These are phyloP conservation scores for Drosophila lacicola DNA, from an alignment of 2,888 invertebrate species.

Conservation along the genomic window DNA sequence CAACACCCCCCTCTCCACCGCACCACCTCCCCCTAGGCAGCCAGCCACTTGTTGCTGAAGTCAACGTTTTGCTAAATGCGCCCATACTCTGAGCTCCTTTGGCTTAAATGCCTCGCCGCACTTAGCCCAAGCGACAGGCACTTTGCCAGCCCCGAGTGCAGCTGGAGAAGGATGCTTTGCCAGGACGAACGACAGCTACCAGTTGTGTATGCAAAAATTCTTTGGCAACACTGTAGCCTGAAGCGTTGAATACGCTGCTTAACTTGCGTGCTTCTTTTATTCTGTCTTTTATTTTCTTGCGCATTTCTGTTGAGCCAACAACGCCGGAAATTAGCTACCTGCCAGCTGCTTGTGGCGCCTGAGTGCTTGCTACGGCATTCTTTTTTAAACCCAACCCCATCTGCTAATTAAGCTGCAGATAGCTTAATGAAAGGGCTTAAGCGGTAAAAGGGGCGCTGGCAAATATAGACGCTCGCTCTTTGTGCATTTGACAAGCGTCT, in stretches of 20 bases:
- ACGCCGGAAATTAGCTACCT: conserved; percentile 69
- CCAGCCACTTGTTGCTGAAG: conserved; percentile 44
- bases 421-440: conserved; percentile 43
- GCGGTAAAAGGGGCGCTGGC: conserved; percentile 2
- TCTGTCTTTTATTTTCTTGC: conserved; percentile 23
- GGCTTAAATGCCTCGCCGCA: conserved; percentile 66
- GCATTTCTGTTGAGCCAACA: conserved; percentile 26
- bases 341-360: conserved; percentile 48
- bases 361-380: conserved; percentile 29
- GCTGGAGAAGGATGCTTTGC: conserved; percentile 39
- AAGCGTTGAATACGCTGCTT: conserved; percentile 34
- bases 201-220: conserved; percentile 34
- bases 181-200: conserved; percentile 12
- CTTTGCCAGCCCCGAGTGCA: conserved; percentile 42
- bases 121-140: conserved; percentile 52
- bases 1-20: neutral
- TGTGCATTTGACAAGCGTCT: conserved; percentile 65
- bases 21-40: conserved; percentile 3
- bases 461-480: conserved; percentile 18
- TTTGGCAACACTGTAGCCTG: conserved; percentile 33
- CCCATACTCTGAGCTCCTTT: conserved; percentile 1
- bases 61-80: conserved; percentile 41
- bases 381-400: neutral
- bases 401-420: conserved; percentile 61
- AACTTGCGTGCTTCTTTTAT: conserved; percentile 15